Percentiles rank a stretch among this genome's conserved stretches.
Conservation (phyloP, 2,113 vertebrate genomes). For the Phylloscopus whistleri region DNA sequence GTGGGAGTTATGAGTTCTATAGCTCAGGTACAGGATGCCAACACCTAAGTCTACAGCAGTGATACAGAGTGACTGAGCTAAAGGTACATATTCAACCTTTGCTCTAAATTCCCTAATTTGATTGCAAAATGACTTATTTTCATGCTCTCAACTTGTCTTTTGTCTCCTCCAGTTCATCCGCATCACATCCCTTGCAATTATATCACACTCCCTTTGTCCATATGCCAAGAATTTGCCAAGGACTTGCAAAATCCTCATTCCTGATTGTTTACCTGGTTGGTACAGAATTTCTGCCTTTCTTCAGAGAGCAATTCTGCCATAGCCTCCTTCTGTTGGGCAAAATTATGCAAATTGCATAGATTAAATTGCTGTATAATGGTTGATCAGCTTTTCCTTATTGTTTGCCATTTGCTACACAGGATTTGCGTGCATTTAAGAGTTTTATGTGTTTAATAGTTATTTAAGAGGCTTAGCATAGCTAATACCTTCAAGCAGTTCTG, state of each 20-base stretch:
- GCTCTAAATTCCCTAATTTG: background rate
- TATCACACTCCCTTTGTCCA: background rate
- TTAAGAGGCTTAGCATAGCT: slow-evolving; percentile 62
- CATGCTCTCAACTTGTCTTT: background rate
- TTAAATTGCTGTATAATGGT: slow-evolving; percentile 46
- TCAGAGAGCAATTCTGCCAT: background rate
- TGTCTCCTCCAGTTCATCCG: background rate
- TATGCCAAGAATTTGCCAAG: background rate
- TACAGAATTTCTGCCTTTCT: background rate
- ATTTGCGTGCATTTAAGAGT: slow-evolving; percentile 56
- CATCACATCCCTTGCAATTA: slow-evolving; percentile 5
- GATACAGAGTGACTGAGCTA: background rate
- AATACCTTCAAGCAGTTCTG: slow-evolving; percentile 46
- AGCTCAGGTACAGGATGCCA: background rate
- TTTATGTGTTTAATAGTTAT: slow-evolving; percentile 63
- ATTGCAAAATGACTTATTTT: background rate
- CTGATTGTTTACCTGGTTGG: background rate
- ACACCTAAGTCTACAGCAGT: background rate
- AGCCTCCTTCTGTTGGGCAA: slow-evolving; percentile 2
- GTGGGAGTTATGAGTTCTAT: accelerated
- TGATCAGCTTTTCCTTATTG: slow-evolving; percentile 58
- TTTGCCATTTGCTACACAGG: slow-evolving; percentile 54
- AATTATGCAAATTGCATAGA: slow-evolving; percentile 40
- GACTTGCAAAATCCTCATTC: slow-evolving; percentile 5
- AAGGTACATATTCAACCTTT: background rate